Conservation (phyloP, 2,113 vertebrate genomes). For the Ctenodactylus gundi region DNA sequence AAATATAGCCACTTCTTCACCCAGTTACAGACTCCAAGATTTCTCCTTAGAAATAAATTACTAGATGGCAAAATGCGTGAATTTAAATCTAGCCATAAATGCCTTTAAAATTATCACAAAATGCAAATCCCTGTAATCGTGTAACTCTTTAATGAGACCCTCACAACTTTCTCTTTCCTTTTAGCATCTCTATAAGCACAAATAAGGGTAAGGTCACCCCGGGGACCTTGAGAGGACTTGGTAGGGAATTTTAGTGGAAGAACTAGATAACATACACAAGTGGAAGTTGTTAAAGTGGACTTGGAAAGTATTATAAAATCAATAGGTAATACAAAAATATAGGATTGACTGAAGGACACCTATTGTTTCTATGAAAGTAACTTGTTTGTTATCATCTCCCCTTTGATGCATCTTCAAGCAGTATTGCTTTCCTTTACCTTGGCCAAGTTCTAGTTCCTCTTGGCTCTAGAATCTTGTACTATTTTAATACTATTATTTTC, state of each 20-base stretch:
- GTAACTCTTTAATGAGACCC: not conserved
- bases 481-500: not conserved
- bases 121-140: not conserved
- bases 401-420: not conserved
- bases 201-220: not conserved
- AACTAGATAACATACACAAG: conserved; percentile 1
- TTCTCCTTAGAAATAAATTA: not conserved
- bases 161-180: not conserved
- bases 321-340: too few species aligned
- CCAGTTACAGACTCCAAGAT: not conserved
- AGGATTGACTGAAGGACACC: too few species aligned
- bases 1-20: not conserved
- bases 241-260: not conserved
- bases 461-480: not conserved
- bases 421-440: not conserved
- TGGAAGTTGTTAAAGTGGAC: not conserved
- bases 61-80: not conserved
- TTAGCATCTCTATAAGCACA: not conserved
- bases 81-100: not conserved
- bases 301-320: conserved; percentile 24
- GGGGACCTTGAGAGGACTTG: not conserved
- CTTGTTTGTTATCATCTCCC: too few species aligned
- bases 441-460: not conserved
- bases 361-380: too few species aligned
- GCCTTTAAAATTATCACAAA: not conserved